Base-by-base conservation (phyloP, 2,113 vertebrate genomes). In the Elephas maximus region DNA sequence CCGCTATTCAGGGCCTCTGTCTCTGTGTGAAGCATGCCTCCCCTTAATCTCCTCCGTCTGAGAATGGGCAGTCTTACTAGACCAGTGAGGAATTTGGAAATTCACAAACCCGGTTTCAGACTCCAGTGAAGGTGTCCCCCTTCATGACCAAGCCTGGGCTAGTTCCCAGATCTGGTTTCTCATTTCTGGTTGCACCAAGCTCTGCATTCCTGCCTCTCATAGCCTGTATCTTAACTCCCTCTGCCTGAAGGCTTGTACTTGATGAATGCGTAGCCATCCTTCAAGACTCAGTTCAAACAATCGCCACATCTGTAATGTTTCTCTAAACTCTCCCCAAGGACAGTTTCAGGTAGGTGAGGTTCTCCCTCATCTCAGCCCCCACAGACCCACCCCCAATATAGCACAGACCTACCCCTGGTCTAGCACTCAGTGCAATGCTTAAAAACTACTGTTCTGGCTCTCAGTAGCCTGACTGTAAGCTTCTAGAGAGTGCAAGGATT, bases 141-240 rank as follows among this genome's bases (percentile, higher is more conserved):
- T 71, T 93, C 45, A 8, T 21, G 45, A 62, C 17, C 24, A 10
- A 78, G 51, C 15, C 15, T 18, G 11, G 81, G 7, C 30, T 57
- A 4, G 20, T 44, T 18, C 17, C 73, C 26, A 7, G 23, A 44
- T 30, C 21, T 30, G 45, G 41, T 18, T 0, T 45, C 67, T 41
- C 30, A 30, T 17, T 0, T 24, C 0, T 18, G 20, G 53, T 11
- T 24, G 41, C 60, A 15, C 37, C 53, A 20, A 17, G 17, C 41
- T 0, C 21, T 44, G 1, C 1, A 4, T 2, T 1, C 5, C 65
- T 2, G 0, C 44, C 37, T 26, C 11, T 37, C 23, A 14, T 41
- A 23, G 0, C 23, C 84, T 78, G 0, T 17, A 0, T 62, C 33
- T 88, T 37, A 24, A 14, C n/a, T 63, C 83, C 63, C 41, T 41